Evolutionary conservation across 2,113 vertebrate genomes (phyloP).

Genomic region (Tylochromis polylepis): DNA sequence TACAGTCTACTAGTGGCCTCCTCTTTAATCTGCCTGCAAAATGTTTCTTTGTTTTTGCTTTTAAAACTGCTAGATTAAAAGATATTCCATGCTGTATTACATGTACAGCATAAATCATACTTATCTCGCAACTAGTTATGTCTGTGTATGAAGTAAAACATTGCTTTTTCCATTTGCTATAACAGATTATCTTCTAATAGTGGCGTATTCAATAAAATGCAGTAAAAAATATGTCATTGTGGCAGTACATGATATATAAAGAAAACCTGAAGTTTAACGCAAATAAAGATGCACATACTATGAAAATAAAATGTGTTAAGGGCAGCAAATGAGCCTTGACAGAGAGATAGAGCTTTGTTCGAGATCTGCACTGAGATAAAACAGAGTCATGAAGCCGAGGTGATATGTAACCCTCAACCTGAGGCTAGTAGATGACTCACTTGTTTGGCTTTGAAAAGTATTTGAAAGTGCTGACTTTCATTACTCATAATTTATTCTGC

Average conservation of each 20-base stretch:
- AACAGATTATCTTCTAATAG: neutral
- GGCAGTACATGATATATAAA: neutral
- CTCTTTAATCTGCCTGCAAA: neutral
- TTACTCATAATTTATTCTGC: neutral
- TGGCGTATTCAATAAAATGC: neutral
- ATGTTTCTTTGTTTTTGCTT: neutral
- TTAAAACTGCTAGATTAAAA: neutral
- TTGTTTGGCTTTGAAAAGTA: neutral
- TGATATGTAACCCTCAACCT: neutral
- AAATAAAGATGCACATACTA: neutral
- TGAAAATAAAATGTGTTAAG: neutral
- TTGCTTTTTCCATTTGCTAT: neutral
- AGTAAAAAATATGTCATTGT: neutral
- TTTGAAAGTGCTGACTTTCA: neutral
- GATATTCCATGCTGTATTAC: neutral
- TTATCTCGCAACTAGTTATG: neutral
- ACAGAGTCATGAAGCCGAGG: neutral
- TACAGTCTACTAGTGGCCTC: neutral
- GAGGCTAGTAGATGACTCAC: neutral
- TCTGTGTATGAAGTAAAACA: neutral
- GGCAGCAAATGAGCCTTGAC: neutral
- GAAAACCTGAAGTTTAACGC: neutral
- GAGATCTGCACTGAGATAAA: neutral
- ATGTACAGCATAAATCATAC: neutral
- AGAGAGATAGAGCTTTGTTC: neutral